Evolutionary conservation across 2,888 invertebrate genomes (phyloP).

Genomic region (Auanema sp.): DNA sequence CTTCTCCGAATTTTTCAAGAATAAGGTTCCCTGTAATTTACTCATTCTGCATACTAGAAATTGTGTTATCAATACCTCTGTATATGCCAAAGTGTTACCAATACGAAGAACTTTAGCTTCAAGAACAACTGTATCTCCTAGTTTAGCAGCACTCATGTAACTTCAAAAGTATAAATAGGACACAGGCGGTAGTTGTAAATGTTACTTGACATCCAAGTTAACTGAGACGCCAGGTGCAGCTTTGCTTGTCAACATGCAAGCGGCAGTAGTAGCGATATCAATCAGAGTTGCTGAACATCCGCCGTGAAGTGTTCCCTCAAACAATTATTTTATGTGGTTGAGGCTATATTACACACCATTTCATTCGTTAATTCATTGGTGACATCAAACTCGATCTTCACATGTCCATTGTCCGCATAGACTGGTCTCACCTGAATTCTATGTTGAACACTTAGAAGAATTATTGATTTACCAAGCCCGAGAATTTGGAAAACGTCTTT

Average conservation of each 20-base stretch:
- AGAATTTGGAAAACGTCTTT: background rate
- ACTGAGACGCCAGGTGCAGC: conserved; percentile 78
- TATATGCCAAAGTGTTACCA: conserved; percentile 70
- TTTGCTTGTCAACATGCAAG: conserved; percentile 65
- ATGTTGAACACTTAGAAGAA: too few relatives aligned
- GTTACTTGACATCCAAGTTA: conserved; percentile 80
- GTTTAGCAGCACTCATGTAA: conserved; percentile 77
- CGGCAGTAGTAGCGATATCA: conserved; percentile 57
- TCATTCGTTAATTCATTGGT: conserved; percentile 48
- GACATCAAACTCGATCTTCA: conserved; percentile 55
- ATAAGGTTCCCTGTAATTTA: conserved; percentile 74
- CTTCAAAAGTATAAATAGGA: conserved; percentile 66
- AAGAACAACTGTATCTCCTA: conserved; percentile 79
- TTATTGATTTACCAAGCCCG: background rate
- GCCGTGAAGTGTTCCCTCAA: conserved; percentile 51
- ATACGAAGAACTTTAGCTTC: conserved; percentile 78
- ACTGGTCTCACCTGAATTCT: conserved; percentile 31
- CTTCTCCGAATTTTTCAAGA: conserved; percentile 76
- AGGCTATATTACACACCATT: conserved; percentile 17
- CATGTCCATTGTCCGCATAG: conserved; percentile 44
- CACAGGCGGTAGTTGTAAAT: conserved; percentile 20
- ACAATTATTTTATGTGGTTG: background rate
- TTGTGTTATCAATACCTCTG: conserved; percentile 20
- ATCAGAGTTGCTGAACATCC: conserved; percentile 57
- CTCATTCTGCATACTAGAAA: background rate